Evolutionary conservation across 2,113 vertebrate genomes (phyloP), one percentile per base, ranked within the genome.

Genomic region (Meriones unguiculatus): DNA sequence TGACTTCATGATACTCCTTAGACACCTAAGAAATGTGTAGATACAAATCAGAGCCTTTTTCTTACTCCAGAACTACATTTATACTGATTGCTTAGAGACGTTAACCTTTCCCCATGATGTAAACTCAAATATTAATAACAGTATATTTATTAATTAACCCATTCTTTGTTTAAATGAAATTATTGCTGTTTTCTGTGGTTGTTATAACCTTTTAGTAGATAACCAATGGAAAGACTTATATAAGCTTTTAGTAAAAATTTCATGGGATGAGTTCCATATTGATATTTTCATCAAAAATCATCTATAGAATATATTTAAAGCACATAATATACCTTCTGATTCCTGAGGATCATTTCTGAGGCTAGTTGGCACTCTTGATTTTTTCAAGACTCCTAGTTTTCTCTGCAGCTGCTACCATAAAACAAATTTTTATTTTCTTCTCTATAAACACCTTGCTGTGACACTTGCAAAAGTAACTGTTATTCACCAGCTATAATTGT

Each of bases 361-460:
- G 28, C 87, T 80, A 64, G 10, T 2, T 32, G n/a, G 85, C 70
- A 76, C 28, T 59, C 59, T 11, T 76, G 13, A 84, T 95, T 13
- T 10, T 72, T 57, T 97, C 84, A 84, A 18, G 97, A 41, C 24
- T 80, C 32, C 2, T 22, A 91, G 35, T 57, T 91, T 77, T 38
- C 15, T 20, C 35, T 86, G 14, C 30, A 89, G 12, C 32, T 92
- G 18, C 89, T 92, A 75, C 8, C 89, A 15, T 54, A 64, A 38
- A 4, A 85, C 0, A 35, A 85, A 90, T 65, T 52, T 90, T 64
- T 13, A 82, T 95, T 96, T 87, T 86, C 50, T 86, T 50, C 25
- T 95, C 81, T 32, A 0, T 92, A 80, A 90, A 92, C 32, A 72
- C 15, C 52, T 91, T 62, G 22, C 8, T 89, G 35, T 91, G 77